phyloP scores from a whole-genome alignment of 1,140 invertebrate species.

The Macrobrachium nipponense region DNA sequence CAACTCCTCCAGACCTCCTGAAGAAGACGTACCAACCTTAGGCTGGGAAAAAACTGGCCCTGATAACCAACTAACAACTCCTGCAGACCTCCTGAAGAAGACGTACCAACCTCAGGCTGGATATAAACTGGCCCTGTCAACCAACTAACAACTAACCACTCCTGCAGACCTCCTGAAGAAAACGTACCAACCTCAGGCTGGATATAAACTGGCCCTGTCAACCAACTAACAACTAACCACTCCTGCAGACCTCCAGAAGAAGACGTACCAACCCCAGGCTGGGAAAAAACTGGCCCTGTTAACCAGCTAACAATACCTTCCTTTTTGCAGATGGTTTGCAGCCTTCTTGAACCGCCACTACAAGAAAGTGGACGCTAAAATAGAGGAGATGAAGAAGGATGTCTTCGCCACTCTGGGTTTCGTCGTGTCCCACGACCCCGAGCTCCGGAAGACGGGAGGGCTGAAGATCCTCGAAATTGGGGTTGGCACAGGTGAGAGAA shows the following conservation, averaged over 20 bases:
- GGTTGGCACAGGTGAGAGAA: slow-evolving; percentile 36
- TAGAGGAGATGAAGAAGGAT: slow-evolving; percentile 27
- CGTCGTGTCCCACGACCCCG: slow-evolving; percentile 26
- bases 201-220: too few species aligned
- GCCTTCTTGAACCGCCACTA: slow-evolving; percentile 9
- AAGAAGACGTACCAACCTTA: too few species aligned
- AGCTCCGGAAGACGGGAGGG: slow-evolving; percentile 17
- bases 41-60: too few species aligned
- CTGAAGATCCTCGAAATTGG: slow-evolving; percentile 48
- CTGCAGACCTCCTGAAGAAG: neutral
- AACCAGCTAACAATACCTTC: too few species aligned
- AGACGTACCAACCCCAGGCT: neutral
- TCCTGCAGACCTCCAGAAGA: neutral
- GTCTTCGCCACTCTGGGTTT: neutral
- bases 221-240: too few species aligned
- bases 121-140: neutral
- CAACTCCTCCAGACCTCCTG: too few species aligned
- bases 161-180: too few species aligned
- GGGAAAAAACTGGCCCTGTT: neutral
- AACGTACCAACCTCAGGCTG: too few species aligned
- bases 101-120: neutral
- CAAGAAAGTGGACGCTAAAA: neutral
- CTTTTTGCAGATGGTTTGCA: slow-evolving; percentile 28
- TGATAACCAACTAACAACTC: too few species aligned
- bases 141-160: too few species aligned